A percentile compares a stretch with the other conserved stretches of the same genome.
These are phyloP conservation scores for Metellina segmentata DNA, from an alignment of 2,888 invertebrate species.

Conservation along the genomic window DNA sequence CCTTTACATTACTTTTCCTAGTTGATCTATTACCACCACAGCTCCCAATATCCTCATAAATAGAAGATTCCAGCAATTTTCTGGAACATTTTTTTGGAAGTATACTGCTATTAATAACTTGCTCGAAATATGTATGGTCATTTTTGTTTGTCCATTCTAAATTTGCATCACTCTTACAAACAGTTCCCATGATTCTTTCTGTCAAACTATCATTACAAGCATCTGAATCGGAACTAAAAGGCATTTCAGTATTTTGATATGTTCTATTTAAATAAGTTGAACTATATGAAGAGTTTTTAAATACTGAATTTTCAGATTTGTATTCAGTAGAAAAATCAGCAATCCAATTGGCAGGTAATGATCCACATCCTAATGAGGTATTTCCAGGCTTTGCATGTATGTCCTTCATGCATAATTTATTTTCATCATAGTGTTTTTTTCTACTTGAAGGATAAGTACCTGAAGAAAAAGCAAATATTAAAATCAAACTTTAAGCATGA, in stretches of 20 bases:
- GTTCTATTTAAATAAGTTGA: constrained; percentile 17
- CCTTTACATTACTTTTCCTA: constrained; percentile 2
- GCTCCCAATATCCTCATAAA: background rate
- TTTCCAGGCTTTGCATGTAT: background rate
- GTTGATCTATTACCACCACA: background rate
- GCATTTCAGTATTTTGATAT: background rate
- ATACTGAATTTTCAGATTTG: constrained; percentile 29
- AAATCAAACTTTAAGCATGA: too few relatives aligned
- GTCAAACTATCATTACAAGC: background rate
- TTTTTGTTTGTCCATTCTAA: constrained; percentile 7
- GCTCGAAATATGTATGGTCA: constrained; percentile 21
- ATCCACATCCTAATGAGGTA: constrained; percentile 33
- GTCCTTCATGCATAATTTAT: constrained; percentile 3
- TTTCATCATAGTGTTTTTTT: constrained; percentile 39
- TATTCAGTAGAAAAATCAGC: constrained; percentile 33
- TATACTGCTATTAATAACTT: background rate
- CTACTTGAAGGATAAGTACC: constrained; percentile 40
- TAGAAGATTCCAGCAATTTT: constrained; percentile 15
- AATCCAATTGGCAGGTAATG: constrained; percentile 59
- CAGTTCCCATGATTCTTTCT: background rate
- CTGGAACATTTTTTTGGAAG: background rate
- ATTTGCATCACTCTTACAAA: constrained; percentile 7
- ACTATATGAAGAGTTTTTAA: constrained; percentile 13
- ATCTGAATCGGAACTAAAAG: background rate
- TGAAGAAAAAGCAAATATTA: background rate